These are phyloP conservation scores for Enteromius unitaeniatus DNA, from an alignment of 2,797 vertebrate species.

Conservation along the genomic window DNA sequence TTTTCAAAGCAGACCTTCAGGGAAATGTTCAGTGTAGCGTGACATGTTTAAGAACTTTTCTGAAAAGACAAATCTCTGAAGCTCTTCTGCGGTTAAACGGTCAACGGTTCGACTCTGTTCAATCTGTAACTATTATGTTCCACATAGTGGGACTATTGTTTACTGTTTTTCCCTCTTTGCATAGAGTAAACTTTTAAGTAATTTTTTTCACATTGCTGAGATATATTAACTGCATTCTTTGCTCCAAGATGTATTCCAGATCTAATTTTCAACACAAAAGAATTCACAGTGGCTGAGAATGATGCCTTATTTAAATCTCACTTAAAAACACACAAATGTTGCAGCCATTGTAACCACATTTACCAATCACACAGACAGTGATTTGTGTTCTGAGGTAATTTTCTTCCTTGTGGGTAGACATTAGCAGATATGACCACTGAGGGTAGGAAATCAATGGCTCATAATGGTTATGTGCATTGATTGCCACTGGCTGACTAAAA, in stretches of 20 bases:
- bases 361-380: conserved; percentile 12
- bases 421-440: conserved; percentile 61
- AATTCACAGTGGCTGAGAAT: conserved; percentile 19
- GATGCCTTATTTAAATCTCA: background rate
- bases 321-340: conserved; percentile 15
- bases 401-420: conserved; percentile 33
- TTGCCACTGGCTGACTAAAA: conserved; percentile 55
- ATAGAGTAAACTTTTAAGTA: background rate
- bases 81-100: background rate
- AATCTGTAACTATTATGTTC: background rate
- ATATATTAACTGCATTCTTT: background rate
- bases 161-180: background rate
- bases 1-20: conserved; percentile 21
- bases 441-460: conserved; percentile 64
- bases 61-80: background rate
- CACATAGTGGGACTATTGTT: background rate
- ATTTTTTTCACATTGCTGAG: background rate
- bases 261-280: background rate
- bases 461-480: conserved; percentile 65
- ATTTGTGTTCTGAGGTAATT: conserved; percentile 41
- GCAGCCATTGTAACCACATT: conserved; percentile 41
- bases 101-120: background rate
- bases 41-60: conserved; percentile 25
- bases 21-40: conserved; percentile 6
- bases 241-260: background rate